phyloP scores from a whole-genome alignment of 2,888 invertebrate genomes.

The Hemistola chrysoprasaria region DNA sequence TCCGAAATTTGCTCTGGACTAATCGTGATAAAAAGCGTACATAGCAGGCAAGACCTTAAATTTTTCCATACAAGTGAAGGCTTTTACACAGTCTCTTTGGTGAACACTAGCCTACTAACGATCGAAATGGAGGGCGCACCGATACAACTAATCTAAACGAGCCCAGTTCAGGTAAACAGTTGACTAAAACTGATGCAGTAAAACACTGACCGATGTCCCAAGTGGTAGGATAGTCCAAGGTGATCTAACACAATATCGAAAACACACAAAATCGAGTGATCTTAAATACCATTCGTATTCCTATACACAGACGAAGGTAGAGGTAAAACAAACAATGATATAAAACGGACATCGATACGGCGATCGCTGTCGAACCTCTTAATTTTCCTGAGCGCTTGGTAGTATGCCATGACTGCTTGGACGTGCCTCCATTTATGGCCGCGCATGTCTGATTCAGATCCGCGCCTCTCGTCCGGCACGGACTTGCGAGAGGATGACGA shows the following conservation, averaged over 20 bases:
- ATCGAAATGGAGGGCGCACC: conserved; percentile 4
- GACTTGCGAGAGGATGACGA: conserved; percentile 75
- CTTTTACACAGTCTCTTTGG: not conserved
- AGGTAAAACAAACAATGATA: conserved; percentile 71
- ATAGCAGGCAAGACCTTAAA: no score
- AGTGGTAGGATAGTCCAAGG: conserved; percentile 67
- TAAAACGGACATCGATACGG: conserved; percentile 67
- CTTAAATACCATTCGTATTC: conserved; percentile 72
- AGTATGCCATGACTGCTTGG: conserved; percentile 94
- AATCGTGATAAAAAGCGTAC: no score
- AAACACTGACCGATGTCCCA: conserved; percentile 61
- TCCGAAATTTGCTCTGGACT: no score
- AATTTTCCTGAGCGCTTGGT: conserved; percentile 94
- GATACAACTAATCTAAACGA: conserved; percentile 33
- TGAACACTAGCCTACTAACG: not conserved
- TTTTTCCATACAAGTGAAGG: no score
- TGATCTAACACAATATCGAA: conserved; percentile 72
- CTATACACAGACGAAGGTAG: conserved; percentile 75
- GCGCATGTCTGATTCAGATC: conserved; percentile 70
- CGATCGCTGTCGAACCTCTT: conserved; percentile 86
- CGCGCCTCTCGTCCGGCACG: conserved; percentile 67
- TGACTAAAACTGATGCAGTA: conserved; percentile 42
- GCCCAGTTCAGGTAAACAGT: conserved; percentile 41
- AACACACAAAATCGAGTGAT: conserved; percentile 74
- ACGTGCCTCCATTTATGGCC: conserved; percentile 93